phyloP scores from a whole-genome alignment of 2,797 vertebrate genomes.

The Brachyrhaphis roseni region DNA sequence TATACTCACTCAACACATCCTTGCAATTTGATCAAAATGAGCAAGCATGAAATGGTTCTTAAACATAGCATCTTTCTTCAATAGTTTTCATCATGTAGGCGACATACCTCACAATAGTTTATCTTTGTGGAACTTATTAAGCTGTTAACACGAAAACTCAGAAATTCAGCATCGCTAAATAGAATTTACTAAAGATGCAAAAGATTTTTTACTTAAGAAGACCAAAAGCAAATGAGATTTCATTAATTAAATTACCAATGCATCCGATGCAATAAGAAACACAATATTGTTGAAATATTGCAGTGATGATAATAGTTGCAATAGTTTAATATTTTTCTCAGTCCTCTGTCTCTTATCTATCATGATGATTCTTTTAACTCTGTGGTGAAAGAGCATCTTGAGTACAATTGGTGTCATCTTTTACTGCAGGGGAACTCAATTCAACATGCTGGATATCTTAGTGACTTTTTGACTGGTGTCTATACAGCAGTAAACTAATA shows the following conservation, averaged over 20 bases:
- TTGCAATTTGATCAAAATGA: conserved; percentile 46
- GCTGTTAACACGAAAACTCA: background rate
- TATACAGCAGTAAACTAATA: background rate
- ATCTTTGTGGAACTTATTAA: conserved; percentile 4
- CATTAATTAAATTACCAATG: background rate
- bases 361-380: background rate
- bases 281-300: background rate
- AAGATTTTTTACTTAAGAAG: background rate
- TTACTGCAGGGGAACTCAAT: background rate
- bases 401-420: background rate
- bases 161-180: background rate
- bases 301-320: background rate
- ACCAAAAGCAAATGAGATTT: background rate
- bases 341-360: background rate
- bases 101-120: background rate
- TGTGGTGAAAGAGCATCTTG: background rate
- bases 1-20: conserved; percentile 55
- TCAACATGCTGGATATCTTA: conserved; percentile 4
- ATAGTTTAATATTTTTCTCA: background rate
- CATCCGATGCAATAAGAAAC: background rate
- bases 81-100: background rate
- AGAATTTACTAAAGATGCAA: background rate
- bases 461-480: background rate
- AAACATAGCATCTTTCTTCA: background rate
- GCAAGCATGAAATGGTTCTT: background rate